Conservation (phyloP, 2,888 invertebrate genomes). For the Pollenia angustigena region DNA sequence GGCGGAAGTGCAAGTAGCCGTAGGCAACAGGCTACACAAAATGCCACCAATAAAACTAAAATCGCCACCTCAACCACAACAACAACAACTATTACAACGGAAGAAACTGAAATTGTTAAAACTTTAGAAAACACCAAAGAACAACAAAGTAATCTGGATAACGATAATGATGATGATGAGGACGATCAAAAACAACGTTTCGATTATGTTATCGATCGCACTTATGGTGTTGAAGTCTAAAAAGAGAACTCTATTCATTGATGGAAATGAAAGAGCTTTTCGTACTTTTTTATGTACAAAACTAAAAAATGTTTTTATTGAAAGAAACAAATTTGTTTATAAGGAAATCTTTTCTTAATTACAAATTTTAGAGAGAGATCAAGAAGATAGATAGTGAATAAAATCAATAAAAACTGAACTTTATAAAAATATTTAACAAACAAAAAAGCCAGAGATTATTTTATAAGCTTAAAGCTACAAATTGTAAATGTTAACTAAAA, state of each 20-base stretch:
- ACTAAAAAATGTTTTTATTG: conserved; percentile 60
- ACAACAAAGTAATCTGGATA: conserved; percentile 53
- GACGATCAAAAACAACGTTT: conserved; percentile 85
- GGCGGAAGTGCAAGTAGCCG: conserved; percentile 68
- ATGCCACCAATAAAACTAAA: conserved; percentile 70
- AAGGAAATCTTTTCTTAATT: conserved; percentile 45
- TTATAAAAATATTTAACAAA: conserved; percentile 74
- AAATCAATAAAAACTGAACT: conserved; percentile 70
- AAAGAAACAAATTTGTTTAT: conserved; percentile 32
- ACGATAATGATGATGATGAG: conserved; percentile 84
- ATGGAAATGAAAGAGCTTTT: neutral
- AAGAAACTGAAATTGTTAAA: conserved; percentile 40
- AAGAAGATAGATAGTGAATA: conserved; percentile 74
- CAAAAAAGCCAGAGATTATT: conserved; percentile 76
- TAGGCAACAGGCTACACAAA: conserved; percentile 74
- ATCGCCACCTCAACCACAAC: conserved; percentile 60
- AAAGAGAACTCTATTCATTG: neutral
- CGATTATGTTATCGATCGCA: conserved; percentile 93
- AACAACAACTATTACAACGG: conserved; percentile 52
- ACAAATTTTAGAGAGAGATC: conserved; percentile 69
- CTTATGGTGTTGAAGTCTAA: conserved; percentile 93
- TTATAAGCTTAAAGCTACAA: conserved; percentile 75
- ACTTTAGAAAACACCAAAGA: conserved; percentile 69
- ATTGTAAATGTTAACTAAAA: conserved; percentile 60
- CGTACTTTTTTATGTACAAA: conserved; percentile 19